Conservation (phyloP, 2,888 invertebrate genomes). For the Tiphia femorata region DNA sequence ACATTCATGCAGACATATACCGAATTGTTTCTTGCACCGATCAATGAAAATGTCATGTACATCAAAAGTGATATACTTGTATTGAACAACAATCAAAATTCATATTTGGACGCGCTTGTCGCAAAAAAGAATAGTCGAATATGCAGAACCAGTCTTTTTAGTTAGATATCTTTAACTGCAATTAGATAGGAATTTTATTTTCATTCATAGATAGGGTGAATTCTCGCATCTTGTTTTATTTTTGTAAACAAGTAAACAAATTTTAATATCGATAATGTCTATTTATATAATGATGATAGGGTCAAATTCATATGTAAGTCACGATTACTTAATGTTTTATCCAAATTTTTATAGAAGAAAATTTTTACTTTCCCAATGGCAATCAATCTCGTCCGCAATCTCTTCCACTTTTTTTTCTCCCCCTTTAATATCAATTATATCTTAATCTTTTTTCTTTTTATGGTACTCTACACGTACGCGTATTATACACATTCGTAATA, state of each 20-base stretch:
- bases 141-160: constrained; percentile 48
- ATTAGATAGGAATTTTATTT: constrained; percentile 68
- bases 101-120: constrained; percentile 19
- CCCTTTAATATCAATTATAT: constrained; percentile 13
- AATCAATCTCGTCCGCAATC: constrained; percentile 27
- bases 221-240: constrained; percentile 63
- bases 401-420: constrained; percentile 25
- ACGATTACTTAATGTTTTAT: constrained; percentile 23
- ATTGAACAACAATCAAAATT: constrained; percentile 38
- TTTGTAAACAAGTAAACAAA: constrained; percentile 57
- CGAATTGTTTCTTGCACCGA: too few relatives aligned
- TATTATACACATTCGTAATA: constrained; percentile 49
- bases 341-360: constrained; percentile 39
- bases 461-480: constrained; percentile 34
- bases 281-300: constrained; percentile 61
- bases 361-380: constrained; percentile 41
- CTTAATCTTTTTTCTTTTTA: constrained; percentile 9
- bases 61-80: not conserved
- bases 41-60: constrained; percentile 7
- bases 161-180: constrained; percentile 60
- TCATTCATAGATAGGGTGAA: constrained; percentile 64
- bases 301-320: constrained; percentile 30
- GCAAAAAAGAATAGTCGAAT: constrained; percentile 15
- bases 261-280: constrained; percentile 57
- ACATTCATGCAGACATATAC: too few relatives aligned